Evolutionary conservation across 1,140 invertebrate species (phyloP), one percentile per base, ranked within the genome.

Genomic region (Drosophila willistoni): DNA sequence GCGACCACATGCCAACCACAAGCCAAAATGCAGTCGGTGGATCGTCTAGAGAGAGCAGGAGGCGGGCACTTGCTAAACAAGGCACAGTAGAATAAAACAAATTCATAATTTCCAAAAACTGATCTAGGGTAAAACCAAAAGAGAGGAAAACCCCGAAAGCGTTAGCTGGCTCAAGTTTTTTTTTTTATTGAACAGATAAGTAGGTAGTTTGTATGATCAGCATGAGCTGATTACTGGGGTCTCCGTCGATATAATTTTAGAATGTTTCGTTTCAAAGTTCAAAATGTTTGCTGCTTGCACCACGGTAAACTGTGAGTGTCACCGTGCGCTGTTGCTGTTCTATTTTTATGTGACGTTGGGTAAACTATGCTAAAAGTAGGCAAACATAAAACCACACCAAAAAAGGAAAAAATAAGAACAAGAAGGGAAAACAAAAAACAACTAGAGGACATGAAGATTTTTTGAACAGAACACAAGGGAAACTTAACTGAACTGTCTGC

Each of bases 261-360:
- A 29, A 29, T 29, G 3, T 7, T 29, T 29, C 29, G 29, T 6
- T 29, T 29, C 1, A 29, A 29, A 29, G 6, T 29, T 29, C 29
- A 0, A 29, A 29, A 7, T 51, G 7, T 51, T 22, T 22, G 9
- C 9, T 1, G 2, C 55, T 25, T 29, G 7, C 1, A 22, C 66
- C 73, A 76, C 65, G 69, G 73, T 76, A 65, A 73, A 59, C 63
- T 68, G 62, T 59, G 65, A 47, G 14, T 17, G 69, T 73, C 68
- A 59, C 44, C 22, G 33, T 59, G 60, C 64, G 77, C 68, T 63
- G 39, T 51, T 63, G 57, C 51, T 56, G 76, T 87, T 78, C 84
- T 83, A 86, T 86, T 86, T 87, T 87, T 87, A 82, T 86, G 79
- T 83, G 79, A 82, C 71, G 79, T 75, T 86, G 82, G 71, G 71